Base-by-base conservation (phyloP, 2,113 vertebrate genomes). In the Crocuta crocuta region DNA sequence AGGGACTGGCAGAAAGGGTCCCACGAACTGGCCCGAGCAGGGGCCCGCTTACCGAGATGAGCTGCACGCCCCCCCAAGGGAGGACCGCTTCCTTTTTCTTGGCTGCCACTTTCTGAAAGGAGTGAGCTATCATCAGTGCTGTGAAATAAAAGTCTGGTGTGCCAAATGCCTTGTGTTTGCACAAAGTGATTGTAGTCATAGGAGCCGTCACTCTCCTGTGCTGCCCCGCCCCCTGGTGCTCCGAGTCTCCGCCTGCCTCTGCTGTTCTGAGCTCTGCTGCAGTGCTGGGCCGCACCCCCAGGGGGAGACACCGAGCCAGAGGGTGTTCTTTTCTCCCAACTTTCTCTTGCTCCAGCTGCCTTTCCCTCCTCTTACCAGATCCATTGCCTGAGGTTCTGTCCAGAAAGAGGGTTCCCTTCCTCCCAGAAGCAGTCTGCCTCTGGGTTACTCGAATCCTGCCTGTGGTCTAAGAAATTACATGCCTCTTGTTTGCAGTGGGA, bases 61-160 rank as follows among this genome's bases (percentile, higher is more conserved):
- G 73, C 98, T 87, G 95, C 96, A 96, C 35, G 31, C 70, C 66
- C 79, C 58, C 82, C 85, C 92, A 7, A 98, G 97, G 97, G 95
- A 98, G 98, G 96, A 98, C 98, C 96, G 95, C 58, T 97, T 97
- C 98, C 98, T 98, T 98, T 97, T 95, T 98, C 97, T 98, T 82
- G 0, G 97, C 98, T 98, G 95, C 96, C 15, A 63, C 98, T 98
- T 98, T 98, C 91, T 97, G 97, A 98, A 98, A 99, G 98, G 96
- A 99, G 98, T 98, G 98, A 99, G 98, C 97, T 97, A 93, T 98
- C 98, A 98, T 73, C 55, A 98, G 97, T 98, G 94, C 98, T 99
- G 99, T 98, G 98, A 98, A 99, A 98, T 98, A 97, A 99, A 98
- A 97, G 96, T 98, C 97, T 98, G 98, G 95, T 98, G 98, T 98